These are phyloP conservation scores for Tethya wilhelma DNA, from an alignment of 37 sponge, comb jelly and placozoan species.

Conservation along the genomic window DNA sequence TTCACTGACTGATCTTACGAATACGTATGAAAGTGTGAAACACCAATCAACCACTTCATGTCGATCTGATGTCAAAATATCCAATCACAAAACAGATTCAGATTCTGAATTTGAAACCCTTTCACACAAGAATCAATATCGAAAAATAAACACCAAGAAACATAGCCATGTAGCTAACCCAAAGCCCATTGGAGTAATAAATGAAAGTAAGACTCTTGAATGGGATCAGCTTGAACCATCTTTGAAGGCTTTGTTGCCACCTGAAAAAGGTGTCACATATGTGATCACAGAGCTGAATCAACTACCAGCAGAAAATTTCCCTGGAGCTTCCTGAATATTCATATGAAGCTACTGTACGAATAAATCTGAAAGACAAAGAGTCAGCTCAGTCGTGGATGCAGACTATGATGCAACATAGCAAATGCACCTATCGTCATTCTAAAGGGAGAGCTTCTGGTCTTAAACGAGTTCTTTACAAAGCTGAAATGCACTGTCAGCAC, in stretches of 20 bases:
- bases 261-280: conserved; percentile 1
- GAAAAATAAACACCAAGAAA: too few species aligned
- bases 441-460: not conserved
- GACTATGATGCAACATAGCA: conserved; percentile 9
- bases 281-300: not conserved
- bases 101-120: too few species aligned
- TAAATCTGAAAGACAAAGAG: conserved; percentile 17
- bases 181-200: too few species aligned
- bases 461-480: conserved; percentile 22
- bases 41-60: too few species aligned
- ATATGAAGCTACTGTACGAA: conserved; percentile 1
- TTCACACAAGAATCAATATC: too few species aligned
- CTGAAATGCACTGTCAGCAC: conserved; percentile 21
- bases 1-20: too few species aligned
- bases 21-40: too few species aligned
- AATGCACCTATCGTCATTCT: conserved; percentile 28
- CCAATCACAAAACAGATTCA: too few species aligned
- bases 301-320: conserved; percentile 1
- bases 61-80: too few species aligned
- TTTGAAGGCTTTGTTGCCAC: conserved; percentile 9
- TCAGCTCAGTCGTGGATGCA: conserved; percentile 13
- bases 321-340: conserved; percentile 13
- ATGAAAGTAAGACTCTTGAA: too few species aligned
- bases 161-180: too few species aligned
- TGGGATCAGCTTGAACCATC: too few species aligned